These are phyloP conservation scores for Leptopilina syphax DNA, from an alignment of 2,888 invertebrate species.

Conservation along the genomic window DNA sequence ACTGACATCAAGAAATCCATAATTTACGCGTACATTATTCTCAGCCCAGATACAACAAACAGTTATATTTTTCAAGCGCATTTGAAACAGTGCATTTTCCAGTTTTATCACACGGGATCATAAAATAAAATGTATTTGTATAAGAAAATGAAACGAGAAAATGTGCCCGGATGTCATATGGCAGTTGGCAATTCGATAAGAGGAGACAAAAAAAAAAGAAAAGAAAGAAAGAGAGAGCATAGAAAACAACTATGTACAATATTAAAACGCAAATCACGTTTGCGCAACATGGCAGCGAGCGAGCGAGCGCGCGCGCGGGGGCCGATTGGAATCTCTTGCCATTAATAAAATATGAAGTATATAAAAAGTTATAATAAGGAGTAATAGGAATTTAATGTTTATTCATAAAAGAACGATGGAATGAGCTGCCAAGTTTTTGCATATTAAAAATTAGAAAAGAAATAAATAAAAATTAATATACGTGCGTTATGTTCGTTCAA, in stretches of 20 bases:
- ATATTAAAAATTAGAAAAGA: conserved; percentile 48
- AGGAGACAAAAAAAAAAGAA: conserved; percentile 42
- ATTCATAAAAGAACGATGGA: conserved; percentile 62
- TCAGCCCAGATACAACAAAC: background rate
- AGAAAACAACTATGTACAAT: conserved; percentile 63
- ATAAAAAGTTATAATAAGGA: conserved; percentile 71
- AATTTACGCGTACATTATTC: conserved; percentile 23
- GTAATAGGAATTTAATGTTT: conserved; percentile 71
- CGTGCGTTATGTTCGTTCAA: no score
- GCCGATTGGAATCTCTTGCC: conserved; percentile 69
- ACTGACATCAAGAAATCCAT: conserved; percentile 18
- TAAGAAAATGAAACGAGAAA: conserved; percentile 29
- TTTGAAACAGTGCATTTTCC: conserved; percentile 19
- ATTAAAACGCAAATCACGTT: conserved; percentile 74
- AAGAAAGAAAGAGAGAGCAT: conserved; percentile 47
- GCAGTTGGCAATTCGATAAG: conserved; percentile 33
- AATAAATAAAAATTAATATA: no score
- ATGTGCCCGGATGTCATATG: conserved; percentile 44
- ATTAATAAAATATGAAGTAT: conserved; percentile 74
- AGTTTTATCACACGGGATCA: conserved; percentile 22
- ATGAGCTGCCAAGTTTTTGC: conserved; percentile 22
- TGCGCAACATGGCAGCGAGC: conserved; percentile 66
- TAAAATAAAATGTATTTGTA: conserved; percentile 35
- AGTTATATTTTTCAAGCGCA: conserved; percentile 15
- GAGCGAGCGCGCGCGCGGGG: conserved; percentile 46